Evolutionary conservation across 2,113 vertebrate genomes (phyloP).

Genomic region (Coracopsis vasa): DNA sequence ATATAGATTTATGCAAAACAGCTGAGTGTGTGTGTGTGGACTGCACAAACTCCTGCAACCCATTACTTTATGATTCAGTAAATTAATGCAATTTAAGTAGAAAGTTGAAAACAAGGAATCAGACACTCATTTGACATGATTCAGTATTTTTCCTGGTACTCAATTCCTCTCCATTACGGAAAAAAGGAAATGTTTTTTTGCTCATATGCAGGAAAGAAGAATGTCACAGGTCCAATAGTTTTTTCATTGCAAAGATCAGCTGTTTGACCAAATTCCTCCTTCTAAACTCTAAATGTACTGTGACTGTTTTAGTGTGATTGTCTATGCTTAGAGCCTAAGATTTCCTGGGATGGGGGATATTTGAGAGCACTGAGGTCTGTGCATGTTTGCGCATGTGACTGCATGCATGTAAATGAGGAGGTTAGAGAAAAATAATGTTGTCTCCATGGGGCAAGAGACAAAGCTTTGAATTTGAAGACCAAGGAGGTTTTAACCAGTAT

Average conservation of each 20-base stretch:
- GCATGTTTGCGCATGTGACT: accelerated
- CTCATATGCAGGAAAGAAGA: neutral
- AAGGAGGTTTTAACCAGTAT: neutral
- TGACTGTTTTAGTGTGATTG: neutral
- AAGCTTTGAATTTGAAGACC: neutral
- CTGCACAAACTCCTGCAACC: neutral
- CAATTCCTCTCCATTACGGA: neutral
- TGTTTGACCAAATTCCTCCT: neutral
- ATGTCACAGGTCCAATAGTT: neutral
- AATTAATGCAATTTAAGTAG: neutral
- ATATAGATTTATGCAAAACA: neutral
- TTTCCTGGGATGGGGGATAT: neutral
- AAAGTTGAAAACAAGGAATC: neutral
- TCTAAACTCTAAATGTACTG: neutral
- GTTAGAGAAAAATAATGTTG: neutral
- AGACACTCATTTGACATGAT: neutral
- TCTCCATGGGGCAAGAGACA: neutral
- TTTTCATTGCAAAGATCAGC: neutral
- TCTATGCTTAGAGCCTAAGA: neutral
- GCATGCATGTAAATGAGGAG: neutral
- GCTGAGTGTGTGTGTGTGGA: neutral
- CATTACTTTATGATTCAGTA: neutral
- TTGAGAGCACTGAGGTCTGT: neutral
- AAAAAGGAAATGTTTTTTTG: neutral
- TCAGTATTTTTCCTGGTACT: neutral